A percentile compares a stretch with the other conserved stretches of the same genome.
phyloP scores from a whole-genome alignment of 2,113 vertebrate genomes.

The Ammodytes marinus region DNA sequence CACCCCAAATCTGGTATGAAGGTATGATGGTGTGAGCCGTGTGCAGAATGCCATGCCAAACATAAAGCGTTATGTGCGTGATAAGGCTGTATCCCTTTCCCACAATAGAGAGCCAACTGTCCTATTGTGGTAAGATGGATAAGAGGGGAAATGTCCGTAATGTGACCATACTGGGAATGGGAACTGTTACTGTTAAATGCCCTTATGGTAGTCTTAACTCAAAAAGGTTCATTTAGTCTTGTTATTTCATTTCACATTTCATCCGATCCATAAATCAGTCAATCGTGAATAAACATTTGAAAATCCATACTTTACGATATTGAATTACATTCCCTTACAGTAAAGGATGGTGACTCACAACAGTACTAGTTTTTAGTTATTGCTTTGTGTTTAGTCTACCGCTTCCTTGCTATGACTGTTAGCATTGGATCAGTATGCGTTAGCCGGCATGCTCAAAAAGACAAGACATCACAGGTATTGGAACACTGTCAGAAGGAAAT shows the following conservation, averaged over 20 bases:
- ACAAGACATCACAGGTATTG: slow-evolving; percentile 44
- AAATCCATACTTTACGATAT: neutral
- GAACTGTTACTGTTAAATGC: slow-evolving; percentile 10
- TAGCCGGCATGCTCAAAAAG: slow-evolving; percentile 54
- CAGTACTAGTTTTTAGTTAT: neutral
- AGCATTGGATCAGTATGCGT: slow-evolving; percentile 23
- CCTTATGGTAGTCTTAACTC: neutral
- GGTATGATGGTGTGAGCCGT: neutral
- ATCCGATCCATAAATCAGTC: slow-evolving; percentile 5
- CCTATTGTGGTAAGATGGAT: slow-evolving; percentile 32
- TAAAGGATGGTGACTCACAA: neutral
- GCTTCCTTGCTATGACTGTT: neutral
- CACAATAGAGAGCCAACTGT: slow-evolving; percentile 26
- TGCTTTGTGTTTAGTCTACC: neutral
- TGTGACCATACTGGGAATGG: slow-evolving; percentile 24
- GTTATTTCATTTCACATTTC: neutral
- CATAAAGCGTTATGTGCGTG: neutral
- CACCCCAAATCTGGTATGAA: slow-evolving; percentile 35
- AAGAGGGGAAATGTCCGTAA: slow-evolving; percentile 2
- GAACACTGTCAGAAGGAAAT: slow-evolving; percentile 22
- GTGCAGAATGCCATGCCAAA: slow-evolving; percentile 18
- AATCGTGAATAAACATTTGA: neutral
- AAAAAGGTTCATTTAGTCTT: too few species aligned
- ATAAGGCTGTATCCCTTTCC: slow-evolving; percentile 13
- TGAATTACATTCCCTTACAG: neutral